Conservation (phyloP, 2,888 invertebrate genomes). For the Drosophila hamatofila region DNA sequence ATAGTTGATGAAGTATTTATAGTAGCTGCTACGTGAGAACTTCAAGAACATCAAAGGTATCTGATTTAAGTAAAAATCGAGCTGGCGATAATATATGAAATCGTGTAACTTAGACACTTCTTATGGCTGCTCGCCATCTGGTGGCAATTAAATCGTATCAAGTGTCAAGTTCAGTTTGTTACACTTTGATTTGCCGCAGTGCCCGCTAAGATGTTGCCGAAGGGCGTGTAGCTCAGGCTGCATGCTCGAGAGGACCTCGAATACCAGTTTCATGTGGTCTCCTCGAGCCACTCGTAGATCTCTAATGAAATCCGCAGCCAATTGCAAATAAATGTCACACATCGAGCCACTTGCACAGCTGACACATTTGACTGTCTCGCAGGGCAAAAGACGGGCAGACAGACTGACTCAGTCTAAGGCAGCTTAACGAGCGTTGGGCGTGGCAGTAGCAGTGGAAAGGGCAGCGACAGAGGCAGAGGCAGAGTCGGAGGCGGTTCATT, state of each 20-base stretch:
- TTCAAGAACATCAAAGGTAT: neutral
- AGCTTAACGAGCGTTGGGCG: constrained; percentile 13
- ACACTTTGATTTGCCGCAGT: constrained; percentile 53
- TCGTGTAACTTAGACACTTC: neutral
- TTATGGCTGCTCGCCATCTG: constrained; percentile 4
- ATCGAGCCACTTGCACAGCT: constrained; percentile 66
- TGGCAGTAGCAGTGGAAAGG: constrained; percentile 1
- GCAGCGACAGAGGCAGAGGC: neutral
- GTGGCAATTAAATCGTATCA: constrained; percentile 29
- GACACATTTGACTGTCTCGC: constrained; percentile 51
- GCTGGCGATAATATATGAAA: constrained; percentile 6
- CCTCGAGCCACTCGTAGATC: constrained; percentile 40
- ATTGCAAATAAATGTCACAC: constrained; percentile 72
- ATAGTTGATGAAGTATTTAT: constrained; percentile 2
- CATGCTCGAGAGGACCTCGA: constrained; percentile 29
- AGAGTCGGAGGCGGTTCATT: constrained; percentile 19
- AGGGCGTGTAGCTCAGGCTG: constrained; percentile 20
- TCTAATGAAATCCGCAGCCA: constrained; percentile 55
- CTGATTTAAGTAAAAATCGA: neutral
- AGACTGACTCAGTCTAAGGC: neutral
- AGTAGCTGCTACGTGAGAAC: neutral
- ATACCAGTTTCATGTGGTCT: constrained; percentile 32
- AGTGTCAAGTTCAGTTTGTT: constrained; percentile 55
- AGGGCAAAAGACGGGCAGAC: constrained; percentile 8
- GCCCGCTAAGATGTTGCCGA: constrained; percentile 14